These are phyloP conservation scores for Heptranchias perlo DNA, from an alignment of 2,113 vertebrate species.

Conservation along the genomic window DNA sequence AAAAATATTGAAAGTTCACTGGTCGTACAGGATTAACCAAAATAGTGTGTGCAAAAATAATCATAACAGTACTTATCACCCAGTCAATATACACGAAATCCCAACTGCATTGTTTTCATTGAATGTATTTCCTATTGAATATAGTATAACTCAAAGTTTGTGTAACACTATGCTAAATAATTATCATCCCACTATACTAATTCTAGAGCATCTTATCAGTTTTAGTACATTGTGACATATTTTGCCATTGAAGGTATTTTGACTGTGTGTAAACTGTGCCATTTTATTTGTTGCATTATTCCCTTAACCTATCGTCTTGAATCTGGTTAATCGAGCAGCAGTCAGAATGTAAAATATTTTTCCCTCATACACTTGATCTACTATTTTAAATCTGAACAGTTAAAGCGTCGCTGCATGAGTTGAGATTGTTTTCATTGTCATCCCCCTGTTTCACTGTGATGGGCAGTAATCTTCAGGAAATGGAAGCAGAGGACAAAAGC, in stretches of 20 bases:
- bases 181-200: background rate
- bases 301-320: background rate
- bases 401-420: background rate
- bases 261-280: background rate
- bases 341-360: background rate
- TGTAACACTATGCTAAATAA: background rate
- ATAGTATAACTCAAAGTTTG: background rate
- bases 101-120: slow-evolving; percentile 1
- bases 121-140: slow-evolving; percentile 25
- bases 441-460: background rate
- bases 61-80: background rate
- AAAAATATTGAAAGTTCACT: background rate
- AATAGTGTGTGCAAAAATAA: background rate
- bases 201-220: background rate
- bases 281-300: background rate
- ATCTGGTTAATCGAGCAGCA: background rate
- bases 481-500: background rate
- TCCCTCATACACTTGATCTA: background rate
- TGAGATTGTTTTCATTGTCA: slow-evolving; percentile 3
- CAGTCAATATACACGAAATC: background rate
- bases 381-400: background rate
- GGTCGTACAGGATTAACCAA: slow-evolving; percentile 12
- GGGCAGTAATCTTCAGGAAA: background rate
- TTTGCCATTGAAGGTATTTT: slow-evolving; percentile 28
- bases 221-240: background rate